Base-by-base conservation (phyloP, 2,888 invertebrate genomes). In the Drosophila bunnanda region DNA sequence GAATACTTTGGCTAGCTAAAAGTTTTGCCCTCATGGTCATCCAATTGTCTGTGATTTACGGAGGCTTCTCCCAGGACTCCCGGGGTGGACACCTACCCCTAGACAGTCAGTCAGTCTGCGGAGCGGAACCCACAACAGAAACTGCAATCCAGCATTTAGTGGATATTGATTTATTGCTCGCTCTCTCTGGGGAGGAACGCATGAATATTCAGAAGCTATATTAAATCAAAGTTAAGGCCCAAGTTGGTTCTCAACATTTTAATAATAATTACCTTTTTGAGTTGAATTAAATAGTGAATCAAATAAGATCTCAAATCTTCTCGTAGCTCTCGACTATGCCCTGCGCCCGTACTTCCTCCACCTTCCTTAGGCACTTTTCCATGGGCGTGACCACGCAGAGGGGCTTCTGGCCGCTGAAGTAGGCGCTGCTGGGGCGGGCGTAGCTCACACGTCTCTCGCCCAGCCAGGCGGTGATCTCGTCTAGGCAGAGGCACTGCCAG, bases 401-500 rank as follows among this genome's bases (percentile, higher is more conserved):
- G 4, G 92, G 89, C 36, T 87, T 89, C 28, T 77, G 64, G 0
- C 91, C 92, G 17, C 77, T 85, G 56, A 78, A 91, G 55, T 89
- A 91, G 38, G 77, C 83, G 59, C 83, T 91, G 8, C 64, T 61
- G 7, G 77, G 39, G 0, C 84, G 79, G 7, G 88, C 71, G 59
- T 90, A 91, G 20, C 77, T 69, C 22, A 91, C 76, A 1, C 76
- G 65, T 6, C 68, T 80, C 2, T 15, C 17, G n/a, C 86, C 79
- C 28, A 91, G 62, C 82, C 86, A 91, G n/a, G 61, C 44, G 2
- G 89, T 71, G 13, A 92, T 64, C 38, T 83, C 89, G 60, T 92
- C 80, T 46, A 91, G 79, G 57, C 92, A 92, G 2, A 79, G 70
- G 60, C 92, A 92, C 66, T 92, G 91, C 92, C 92, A 92, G 2